A percentile compares a stretch with the other conserved stretches of the same genome.
phyloP scores from a whole-genome alignment of 2,888 invertebrate genomes.

The Hypselothyrea guttata region DNA sequence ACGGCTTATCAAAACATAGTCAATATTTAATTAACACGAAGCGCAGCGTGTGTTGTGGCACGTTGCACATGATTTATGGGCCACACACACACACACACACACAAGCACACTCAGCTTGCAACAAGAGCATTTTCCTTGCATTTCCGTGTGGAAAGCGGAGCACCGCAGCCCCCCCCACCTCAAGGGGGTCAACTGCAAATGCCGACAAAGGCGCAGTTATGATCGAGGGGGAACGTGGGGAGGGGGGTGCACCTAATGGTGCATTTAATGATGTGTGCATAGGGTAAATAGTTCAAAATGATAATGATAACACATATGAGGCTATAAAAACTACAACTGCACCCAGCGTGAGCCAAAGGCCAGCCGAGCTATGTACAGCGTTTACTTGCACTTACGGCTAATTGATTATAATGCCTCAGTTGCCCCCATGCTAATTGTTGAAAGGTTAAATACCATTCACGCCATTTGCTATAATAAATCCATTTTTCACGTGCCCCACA shows the following conservation, averaged over 20 bases:
- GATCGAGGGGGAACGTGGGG: not conserved
- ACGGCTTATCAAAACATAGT: constrained; percentile 76
- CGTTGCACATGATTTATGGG: constrained; percentile 61
- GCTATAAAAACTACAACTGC: constrained; percentile 8
- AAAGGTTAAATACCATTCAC: too few relatives aligned
- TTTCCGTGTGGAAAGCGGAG: constrained; percentile 33
- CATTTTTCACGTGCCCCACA: too few relatives aligned
- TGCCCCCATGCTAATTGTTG: too few relatives aligned
- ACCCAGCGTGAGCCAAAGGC: not conserved
- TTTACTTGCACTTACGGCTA: too few relatives aligned
- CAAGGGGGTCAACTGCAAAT: constrained; percentile 31
- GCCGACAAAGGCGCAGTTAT: constrained; percentile 43
- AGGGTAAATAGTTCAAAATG: constrained; percentile 23
- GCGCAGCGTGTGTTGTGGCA: constrained; percentile 56
- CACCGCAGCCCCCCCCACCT: constrained; percentile 16
- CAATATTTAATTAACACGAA: constrained; percentile 78
- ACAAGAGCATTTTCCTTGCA: constrained; percentile 25
- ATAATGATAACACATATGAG: constrained; percentile 45
- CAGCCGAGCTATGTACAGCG: too few relatives aligned
- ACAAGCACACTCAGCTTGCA: constrained; percentile 17
- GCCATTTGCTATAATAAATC: too few relatives aligned
- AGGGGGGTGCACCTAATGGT: constrained; percentile 24
- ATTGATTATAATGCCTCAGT: constrained; percentile 5
- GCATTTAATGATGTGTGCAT: constrained; percentile 52
- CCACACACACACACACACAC: not conserved